Evolutionary conservation across 2,797 vertebrate genomes (phyloP), one percentile per base, ranked within the genome.

Genomic region (Astyanax mexicanus): DNA sequence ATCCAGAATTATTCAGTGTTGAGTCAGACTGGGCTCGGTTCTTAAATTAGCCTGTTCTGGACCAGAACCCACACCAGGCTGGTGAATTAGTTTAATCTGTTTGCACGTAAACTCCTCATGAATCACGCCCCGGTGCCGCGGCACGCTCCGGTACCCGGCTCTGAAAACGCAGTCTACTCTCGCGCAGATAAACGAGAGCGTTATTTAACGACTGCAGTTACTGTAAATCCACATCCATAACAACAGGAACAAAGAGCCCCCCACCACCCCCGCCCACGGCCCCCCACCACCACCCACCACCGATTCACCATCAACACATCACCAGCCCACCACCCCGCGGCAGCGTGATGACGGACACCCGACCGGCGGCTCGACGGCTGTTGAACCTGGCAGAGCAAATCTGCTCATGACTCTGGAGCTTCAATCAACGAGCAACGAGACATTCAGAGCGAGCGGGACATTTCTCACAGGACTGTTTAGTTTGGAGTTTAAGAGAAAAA

Each of bases 341-440:
- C n/a, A 88, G 88, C 87, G 84, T 80, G 90, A 88, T 86, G 91
- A 91, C 81, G 83, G 90, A 92, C 84, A 83, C 85, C 82, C 84
- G 80, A 90, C 81, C 87, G 84, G 84, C 54, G 83, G 81, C 84
- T 81, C 81, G 77, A 86, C 83, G 78, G 87, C 84, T 91, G 90
- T 88, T 89, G 87, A 90, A 88, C 85, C 89, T 90, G 88, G 89
- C 90, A 84, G 72, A 78, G 72, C 52, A 73, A 66, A 58, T 69
- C 44, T 13, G 29, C 25, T n/a, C 9, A 21, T 58, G 79, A 83
- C 87, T 87, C 85, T 69, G 74, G 84, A 77, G 83, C 82, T 86
- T 93, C 92, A 88, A 87, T 93, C 92, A 89, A 87, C 91, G 47
- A 78, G 86, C 81, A 65, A 80, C 86, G 93, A 92, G 88, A n/a